Evolutionary conservation across 2,113 vertebrate species (phyloP), one percentile per base, ranked within the genome.

Genomic region (Phaetusa simplex): DNA sequence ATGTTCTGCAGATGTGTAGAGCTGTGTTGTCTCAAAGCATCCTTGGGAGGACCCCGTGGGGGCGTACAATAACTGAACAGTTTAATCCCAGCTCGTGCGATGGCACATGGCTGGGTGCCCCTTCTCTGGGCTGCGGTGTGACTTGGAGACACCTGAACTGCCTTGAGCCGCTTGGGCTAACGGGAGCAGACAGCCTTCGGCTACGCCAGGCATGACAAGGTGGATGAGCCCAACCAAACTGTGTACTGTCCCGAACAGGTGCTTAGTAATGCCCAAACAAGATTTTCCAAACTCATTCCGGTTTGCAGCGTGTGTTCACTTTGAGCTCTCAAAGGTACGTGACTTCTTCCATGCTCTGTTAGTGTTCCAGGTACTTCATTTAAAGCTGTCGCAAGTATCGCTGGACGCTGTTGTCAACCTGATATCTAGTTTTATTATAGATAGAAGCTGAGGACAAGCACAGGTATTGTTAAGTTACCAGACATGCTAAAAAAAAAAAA

Each of bases 211-310:
- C 66, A 82, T 59, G n/a, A 11, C 11, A 10, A 8, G 15, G 59
- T 27, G 42, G 14, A 14, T 32, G 32, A 67, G 11, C 59, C 32
- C 47, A 34, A 12, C n/a, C 32, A 16, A 20, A 9, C 10, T 13
- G 30, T 11, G 5, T 13, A 2, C 22, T 47, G 14, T 36, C 45
- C 70, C 9, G 40, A 6, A 30, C 0, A 74, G 22, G 3, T 5
- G 5, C 42, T 43, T 32, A 18, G 8, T 29, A 15, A 32, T 65
- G 17, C 53, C 53, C 20, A 56, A 43, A 49, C 9, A 21, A 18
- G 64, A 12, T 2, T 27, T 40, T 6, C 4, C 50, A 86, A n/a
- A 13, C 6, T n/a, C 5, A 2, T 24, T 36, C 10, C 12, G 9
- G 52, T 15, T 49, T 55, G 42, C 36, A 9, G 26, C 3, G 9